A percentile compares a stretch with the other conserved stretches of the same genome.
Conservation (phyloP, 2,113 vertebrate genomes). For the Halichoerus grypus region DNA sequence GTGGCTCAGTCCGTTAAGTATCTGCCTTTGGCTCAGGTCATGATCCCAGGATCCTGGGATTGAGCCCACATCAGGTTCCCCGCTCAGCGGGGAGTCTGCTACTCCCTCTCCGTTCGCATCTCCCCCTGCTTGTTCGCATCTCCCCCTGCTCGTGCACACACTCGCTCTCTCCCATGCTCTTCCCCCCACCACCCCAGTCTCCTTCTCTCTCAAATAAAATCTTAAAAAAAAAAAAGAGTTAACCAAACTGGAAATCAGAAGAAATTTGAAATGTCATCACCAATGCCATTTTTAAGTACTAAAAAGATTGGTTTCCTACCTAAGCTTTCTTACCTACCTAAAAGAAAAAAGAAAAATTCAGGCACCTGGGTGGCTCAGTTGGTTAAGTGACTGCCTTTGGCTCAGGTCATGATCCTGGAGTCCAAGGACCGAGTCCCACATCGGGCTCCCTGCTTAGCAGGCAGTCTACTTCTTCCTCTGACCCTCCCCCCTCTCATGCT, state of each 20-base stretch:
- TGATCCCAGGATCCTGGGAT: not conserved
- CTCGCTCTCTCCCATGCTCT: too few relatives aligned
- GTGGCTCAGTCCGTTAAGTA: not conserved
- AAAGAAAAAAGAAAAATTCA: not conserved
- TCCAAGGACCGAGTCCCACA: too few relatives aligned
- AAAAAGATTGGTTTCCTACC: not conserved
- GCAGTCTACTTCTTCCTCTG: too few relatives aligned
- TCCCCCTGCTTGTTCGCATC: too few relatives aligned
- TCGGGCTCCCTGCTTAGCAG: too few relatives aligned
- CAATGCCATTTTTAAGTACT: not conserved
- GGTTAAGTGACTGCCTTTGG: too few relatives aligned
- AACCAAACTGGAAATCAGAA: constrained; percentile 38
- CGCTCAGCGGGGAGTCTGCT: not conserved
- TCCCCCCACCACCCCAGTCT: not conserved
- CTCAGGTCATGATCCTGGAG: too few relatives aligned
- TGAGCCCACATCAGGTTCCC: not conserved
- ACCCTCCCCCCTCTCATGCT: too few relatives aligned
- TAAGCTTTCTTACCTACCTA: not conserved
- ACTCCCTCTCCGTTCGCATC: not conserved
- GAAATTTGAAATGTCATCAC: not conserved
- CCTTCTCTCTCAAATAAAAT: not conserved
- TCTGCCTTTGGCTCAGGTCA: not conserved
- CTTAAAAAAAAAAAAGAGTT: not conserved
- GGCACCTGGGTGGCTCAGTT: too few relatives aligned
- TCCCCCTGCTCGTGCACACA: too few relatives aligned